phyloP scores from a whole-genome alignment of 2,888 invertebrate species.

The Cosmopolites sordidus region DNA sequence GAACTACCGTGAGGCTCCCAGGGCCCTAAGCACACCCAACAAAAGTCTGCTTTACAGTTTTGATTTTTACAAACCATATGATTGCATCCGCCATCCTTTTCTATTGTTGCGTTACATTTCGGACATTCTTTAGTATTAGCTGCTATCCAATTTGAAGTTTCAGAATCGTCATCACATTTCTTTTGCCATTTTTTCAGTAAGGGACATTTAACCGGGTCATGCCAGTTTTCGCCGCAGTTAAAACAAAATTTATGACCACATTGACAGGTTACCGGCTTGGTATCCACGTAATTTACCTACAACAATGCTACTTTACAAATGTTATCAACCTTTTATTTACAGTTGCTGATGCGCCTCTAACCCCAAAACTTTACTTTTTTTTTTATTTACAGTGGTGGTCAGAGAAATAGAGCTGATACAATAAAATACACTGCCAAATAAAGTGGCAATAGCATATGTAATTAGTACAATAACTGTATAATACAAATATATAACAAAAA shows the following conservation, averaged over 20 bases:
- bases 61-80: conserved; percentile 99
- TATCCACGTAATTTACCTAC: conserved; percentile 65
- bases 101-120: conserved; percentile 93
- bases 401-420: too few species aligned
- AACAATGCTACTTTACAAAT: conserved; percentile 8
- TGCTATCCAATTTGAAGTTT: conserved; percentile 99
- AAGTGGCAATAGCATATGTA: too few species aligned
- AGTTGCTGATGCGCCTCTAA: too few species aligned
- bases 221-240: conserved; percentile 95
- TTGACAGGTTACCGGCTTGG: conserved; percentile 86
- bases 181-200: conserved; percentile 95
- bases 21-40: conserved; percentile 98
- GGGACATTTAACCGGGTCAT: conserved; percentile 95
- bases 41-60: conserved; percentile 97
- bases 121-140: conserved; percentile 99
- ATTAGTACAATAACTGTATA: too few species aligned
- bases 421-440: too few species aligned
- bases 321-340: too few species aligned
- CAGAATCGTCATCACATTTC: conserved; percentile 98
- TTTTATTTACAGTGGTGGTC: too few species aligned
- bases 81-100: conserved; percentile 98
- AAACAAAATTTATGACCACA: conserved; percentile 97
- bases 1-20: conserved; percentile 99
- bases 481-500: too few species aligned
- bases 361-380: too few species aligned